phyloP scores from a whole-genome alignment of 2,888 invertebrate genomes.

The Platycheirus rosarum region DNA sequence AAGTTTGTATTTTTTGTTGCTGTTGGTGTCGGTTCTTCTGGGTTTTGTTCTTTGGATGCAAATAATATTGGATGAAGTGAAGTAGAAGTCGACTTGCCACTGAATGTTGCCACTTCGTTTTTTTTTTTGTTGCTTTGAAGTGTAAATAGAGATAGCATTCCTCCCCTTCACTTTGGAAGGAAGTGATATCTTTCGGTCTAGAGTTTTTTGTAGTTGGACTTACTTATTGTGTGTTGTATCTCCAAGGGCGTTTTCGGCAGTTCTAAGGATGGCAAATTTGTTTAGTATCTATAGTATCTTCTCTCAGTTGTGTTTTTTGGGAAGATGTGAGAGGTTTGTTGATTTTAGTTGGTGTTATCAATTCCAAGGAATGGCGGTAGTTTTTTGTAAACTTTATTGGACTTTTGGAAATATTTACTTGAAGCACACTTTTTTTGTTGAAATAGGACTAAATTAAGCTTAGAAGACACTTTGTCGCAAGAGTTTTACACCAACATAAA shows the following conservation, averaged over 20 bases:
- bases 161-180: not conserved
- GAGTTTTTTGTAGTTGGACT: not conserved
- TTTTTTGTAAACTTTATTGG: not conserved
- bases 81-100: slow-evolving; percentile 40
- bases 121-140: slow-evolving; percentile 1
- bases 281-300: not conserved
- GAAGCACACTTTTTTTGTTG: not conserved
- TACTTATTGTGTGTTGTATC: not conserved
- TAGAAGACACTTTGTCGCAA: too few relatives aligned
- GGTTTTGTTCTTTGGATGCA: slow-evolving; percentile 47
- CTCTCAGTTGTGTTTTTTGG: not conserved
- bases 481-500: too few relatives aligned
- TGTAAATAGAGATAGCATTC: not conserved
- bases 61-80: slow-evolving; percentile 28
- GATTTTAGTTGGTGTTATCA: not conserved
- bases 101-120: slow-evolving; percentile 42
- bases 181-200: not conserved
- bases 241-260: not conserved
- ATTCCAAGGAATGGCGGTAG: not conserved
- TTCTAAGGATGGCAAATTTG: not conserved
- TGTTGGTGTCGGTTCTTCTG: slow-evolving; percentile 20
- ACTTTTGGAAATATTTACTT: not conserved
- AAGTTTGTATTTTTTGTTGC: slow-evolving; percentile 26
- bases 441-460: too few relatives aligned
- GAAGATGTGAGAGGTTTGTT: not conserved